Base-by-base conservation (phyloP, 2,113 vertebrate genomes). In the sheep (Ovis aries) region DNA sequence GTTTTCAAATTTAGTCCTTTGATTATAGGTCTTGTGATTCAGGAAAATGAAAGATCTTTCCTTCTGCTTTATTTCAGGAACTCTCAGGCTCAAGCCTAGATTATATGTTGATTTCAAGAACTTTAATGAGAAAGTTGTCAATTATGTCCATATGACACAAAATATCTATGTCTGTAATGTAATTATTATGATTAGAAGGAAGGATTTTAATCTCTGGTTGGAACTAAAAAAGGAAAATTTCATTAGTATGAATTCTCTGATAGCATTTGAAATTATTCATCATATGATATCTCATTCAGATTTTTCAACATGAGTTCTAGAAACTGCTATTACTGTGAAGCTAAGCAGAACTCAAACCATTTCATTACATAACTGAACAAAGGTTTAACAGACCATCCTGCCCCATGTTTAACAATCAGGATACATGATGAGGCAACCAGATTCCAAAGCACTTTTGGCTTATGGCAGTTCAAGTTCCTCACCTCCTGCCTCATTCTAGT, bases 1-100 rank as follows among this genome's bases (percentile, higher is more conserved):
- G 87, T 97, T 98, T 98, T 95, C 97, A 97, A 98, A 97, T 98
- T 29, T 98, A 96, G 97, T 96, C 90, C 95, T 96, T 89, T 98
- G 97, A 98, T 86, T 98, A 97, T 97, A 97, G 97, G 91, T 43
- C 97, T 98, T 96, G 40, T 85, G 98, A 98, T 98, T 98, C 98
- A 88, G 55, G 82, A 64, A 96, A 95, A 81, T 83, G 55, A 82
- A 94, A 95, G 31, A 81, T 90, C 95, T 95, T 95, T 92, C 96
- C 97, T 98, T 98, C 94, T 98, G 98, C 97, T 98, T 96, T 98
- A 97, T 98, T 98, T 95, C 91, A 98, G 97, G 98, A 98, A 96
- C 95, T 98, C 98, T 98, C 93, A 98, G 96, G 98, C 97, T 98
- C 98, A 98, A 98, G 97, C 97, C 95, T 98, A 97, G 98, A 97